These are phyloP conservation scores for Amphiprion clarkii DNA, from an alignment of 2,797 vertebrate genomes.

Conservation along the genomic window DNA sequence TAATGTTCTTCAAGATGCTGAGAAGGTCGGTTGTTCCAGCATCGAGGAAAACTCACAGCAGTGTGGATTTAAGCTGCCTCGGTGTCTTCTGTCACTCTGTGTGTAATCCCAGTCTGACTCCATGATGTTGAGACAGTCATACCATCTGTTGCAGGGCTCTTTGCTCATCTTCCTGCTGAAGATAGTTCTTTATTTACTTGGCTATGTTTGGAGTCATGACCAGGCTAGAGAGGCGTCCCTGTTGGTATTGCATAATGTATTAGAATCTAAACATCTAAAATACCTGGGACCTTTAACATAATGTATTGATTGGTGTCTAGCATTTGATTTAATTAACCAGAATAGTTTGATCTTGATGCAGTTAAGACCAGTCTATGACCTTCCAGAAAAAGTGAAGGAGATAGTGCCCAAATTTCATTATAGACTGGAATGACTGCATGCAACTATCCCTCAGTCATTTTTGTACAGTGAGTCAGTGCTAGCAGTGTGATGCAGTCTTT, in stretches of 20 bases:
- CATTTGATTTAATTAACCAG: conserved; percentile 31
- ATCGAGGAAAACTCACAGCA: not conserved
- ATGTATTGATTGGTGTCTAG: not conserved
- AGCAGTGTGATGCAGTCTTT: not conserved
- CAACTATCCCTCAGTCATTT: not conserved
- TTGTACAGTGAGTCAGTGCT: too few species aligned
- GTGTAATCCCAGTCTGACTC: not conserved
- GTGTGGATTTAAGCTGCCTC: not conserved
- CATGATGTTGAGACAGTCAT: not conserved
- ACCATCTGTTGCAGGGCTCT: not conserved
- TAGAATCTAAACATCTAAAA: too few species aligned
- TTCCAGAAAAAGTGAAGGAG: not conserved
- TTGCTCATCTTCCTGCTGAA: not conserved
- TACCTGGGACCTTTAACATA: not conserved
- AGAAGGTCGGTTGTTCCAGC: not conserved
- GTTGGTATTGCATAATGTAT: too few species aligned
- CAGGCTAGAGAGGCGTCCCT: not conserved
- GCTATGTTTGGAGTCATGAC: not conserved
- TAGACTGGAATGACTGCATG: not conserved
- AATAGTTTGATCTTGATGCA: conserved; percentile 2
- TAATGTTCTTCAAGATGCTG: not conserved
- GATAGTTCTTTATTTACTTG: not conserved
- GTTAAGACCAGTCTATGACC: not conserved
- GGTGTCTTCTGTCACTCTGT: not conserved
- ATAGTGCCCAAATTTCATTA: not conserved